Evolutionary conservation across 2,113 vertebrate genomes (phyloP), one percentile per base, ranked within the genome.

Genomic region (Otis tarda): DNA sequence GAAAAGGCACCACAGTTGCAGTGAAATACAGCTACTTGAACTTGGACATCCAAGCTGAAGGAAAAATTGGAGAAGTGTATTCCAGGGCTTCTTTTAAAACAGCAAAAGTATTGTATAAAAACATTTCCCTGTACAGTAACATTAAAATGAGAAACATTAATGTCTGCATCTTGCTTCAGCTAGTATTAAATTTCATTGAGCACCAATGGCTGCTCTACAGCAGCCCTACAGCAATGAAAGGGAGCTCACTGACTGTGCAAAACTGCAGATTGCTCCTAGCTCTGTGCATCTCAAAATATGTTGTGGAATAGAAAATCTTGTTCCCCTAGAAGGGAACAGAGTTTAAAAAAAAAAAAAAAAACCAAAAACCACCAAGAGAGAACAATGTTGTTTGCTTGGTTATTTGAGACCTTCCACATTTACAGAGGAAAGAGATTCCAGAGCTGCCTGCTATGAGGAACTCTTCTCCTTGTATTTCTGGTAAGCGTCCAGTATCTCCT

Each of bases 401-500:
- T 61, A 50, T 87, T 61, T 65, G 37, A 86, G 64, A 89, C 39
- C 13, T 68, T 87, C 27, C 39, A 9, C 22, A 15, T 53, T 97
- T 83, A 60, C 4, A 5, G 65, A 70, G 8, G 16, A 70, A 78
- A 43, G 22, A 67, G 35, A 78, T 65, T 83, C 56, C 39, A 73
- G 67, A 73, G 56, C n/a, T 4, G 14, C 37, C 82, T 56, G 55
- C 79, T 98, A 97, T 2, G 81, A 81, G 4, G 80, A 78, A 43
- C 53, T 73, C 50, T 84, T 69, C 78, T 97, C 94, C 64, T 97
- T 98, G 95, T 98, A 97, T 57, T 91, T 97, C 53, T 98, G 67
- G 63, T 98, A 97, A 37, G 98, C 96, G 27, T 98, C 97, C 43
- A 98, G 0, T 86, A 99, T 98, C 97, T 99, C 99, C 4, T 61